Percentiles rank a stretch among this genome's conserved stretches.
Conservation (phyloP, 2,888 invertebrate species). For the Lissonota sp. region DNA sequence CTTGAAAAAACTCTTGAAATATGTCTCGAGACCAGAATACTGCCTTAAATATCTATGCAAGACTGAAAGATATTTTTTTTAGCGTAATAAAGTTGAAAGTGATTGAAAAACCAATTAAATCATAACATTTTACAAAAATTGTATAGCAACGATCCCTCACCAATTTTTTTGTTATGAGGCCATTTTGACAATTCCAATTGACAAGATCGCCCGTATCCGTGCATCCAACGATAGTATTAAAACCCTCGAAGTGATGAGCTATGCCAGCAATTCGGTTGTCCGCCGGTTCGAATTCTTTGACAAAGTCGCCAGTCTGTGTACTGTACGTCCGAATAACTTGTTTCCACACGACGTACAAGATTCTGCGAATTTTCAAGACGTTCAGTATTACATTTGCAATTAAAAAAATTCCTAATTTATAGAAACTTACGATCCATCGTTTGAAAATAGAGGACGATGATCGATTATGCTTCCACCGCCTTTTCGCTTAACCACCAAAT, state of each 20-base stretch:
- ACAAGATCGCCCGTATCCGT: slow-evolving; percentile 85
- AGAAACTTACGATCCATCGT: slow-evolving; percentile 86
- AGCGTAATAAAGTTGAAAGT: neutral
- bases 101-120: neutral
- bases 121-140: neutral
- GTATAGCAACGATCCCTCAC: slow-evolving; percentile 76
- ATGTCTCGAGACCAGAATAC: no score
- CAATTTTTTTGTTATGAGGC: slow-evolving; percentile 84
- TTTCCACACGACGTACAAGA: slow-evolving; percentile 87
- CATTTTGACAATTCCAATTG: slow-evolving; percentile 86
- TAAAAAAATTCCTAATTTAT: slow-evolving; percentile 16
- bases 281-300: slow-evolving; percentile 86
- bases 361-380: slow-evolving; percentile 83
- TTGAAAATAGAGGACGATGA: slow-evolving; percentile 87
- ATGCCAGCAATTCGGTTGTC: slow-evolving; percentile 85
- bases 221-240: slow-evolving; percentile 85
- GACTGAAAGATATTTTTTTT: no score
- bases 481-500: slow-evolving; percentile 85
- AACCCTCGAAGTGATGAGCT: slow-evolving; percentile 83
- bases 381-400: slow-evolving; percentile 39
- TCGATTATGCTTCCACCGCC: slow-evolving; percentile 88
- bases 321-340: slow-evolving; percentile 87
- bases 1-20: no score
- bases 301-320: slow-evolving; percentile 87
- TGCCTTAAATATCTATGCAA: no score